Conservation (phyloP, 2,113 vertebrate genomes). For the Genyomyrus donnyi region DNA sequence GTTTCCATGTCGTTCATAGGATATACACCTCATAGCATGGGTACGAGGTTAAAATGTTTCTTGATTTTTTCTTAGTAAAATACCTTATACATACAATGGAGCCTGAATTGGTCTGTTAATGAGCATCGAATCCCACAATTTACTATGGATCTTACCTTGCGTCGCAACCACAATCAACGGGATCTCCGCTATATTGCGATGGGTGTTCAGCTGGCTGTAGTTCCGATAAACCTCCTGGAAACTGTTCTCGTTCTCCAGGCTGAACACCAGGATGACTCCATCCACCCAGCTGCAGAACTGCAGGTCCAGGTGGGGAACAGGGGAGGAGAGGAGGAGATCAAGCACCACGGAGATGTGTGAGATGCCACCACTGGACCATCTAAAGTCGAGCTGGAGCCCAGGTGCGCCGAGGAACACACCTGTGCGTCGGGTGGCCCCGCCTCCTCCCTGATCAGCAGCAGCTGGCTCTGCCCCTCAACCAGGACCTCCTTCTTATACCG, state of each 20-base stretch:
- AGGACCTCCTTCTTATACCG: conserved; percentile 88
- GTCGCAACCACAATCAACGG: conserved; percentile 84
- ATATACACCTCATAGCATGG: background rate
- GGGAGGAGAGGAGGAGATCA: background rate
- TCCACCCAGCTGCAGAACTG: conserved; percentile 92
- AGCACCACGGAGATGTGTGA: background rate
- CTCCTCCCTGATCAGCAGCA: conserved; percentile 89
- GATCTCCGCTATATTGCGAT: conserved; percentile 65
- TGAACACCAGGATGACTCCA: conserved; percentile 88
- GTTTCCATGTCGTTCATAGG: background rate
- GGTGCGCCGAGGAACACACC: conserved; percentile 49
- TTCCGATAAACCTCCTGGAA: conserved; percentile 80
- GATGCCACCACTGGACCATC: background rate
- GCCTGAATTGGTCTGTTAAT: background rate
- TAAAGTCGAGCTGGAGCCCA: background rate
- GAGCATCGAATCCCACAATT: background rate
- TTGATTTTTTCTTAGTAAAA: background rate
- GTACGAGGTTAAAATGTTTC: background rate
- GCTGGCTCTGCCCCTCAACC: conserved; percentile 84
- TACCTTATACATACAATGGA: background rate
- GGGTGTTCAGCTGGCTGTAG: conserved; percentile 65
- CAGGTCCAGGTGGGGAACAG: conserved; percentile 11
- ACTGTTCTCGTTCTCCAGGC: conserved; percentile 87
- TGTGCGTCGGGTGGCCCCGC: conserved; percentile 74
- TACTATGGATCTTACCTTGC: conserved; percentile 65